Evolutionary conservation across 2,888 invertebrate genomes (phyloP), one percentile per base, ranked within the genome.

Genomic region (Tubulanus polymorphus): DNA sequence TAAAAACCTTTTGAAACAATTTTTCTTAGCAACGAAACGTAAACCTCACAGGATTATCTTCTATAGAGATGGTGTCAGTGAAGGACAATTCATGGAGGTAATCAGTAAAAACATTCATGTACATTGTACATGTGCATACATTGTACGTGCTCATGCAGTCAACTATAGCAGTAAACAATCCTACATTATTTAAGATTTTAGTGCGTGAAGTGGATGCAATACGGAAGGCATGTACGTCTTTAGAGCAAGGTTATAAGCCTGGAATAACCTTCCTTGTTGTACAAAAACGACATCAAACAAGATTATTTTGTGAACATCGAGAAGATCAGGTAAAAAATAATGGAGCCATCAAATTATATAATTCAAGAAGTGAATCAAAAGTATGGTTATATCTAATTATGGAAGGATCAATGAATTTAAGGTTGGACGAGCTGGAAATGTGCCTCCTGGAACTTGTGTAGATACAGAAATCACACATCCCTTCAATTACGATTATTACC

Each of bases 41-140:
- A 12, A 23, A 27, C 59, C 59, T 1, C 29, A 18, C 25, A 20
- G 29, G 20, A 26, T 60, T 15, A 54, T 62, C 15, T 62, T 62
- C 41, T 60, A 60, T 45, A 51, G 61, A 12, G 61, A 60, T 32
- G 61, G 61, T 23, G 61, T 60, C 12, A 49, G 53, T 32, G 61
- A 60, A 35, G 61, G 61, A n/a, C 61, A 60, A 29, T 56, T 58
- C 50, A 26, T n/a, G 2, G 20, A 56, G 32, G 56, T 56, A 3
- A n/a, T 51, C 8, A 51, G 51, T 23, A 32, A 51, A 15, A n/a
- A 23, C 10, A 10, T 15, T n/a, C n/a, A n/a, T n/a, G n/a, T n/a
- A n/a, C n/a, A n/a, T n/a, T n/a, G n/a, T n/a, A n/a, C n/a, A n/a
- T n/a, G n/a, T n/a, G n/a, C n/a, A n/a, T n/a, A n/a, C n/a, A n/a